Evolutionary conservation across 2,113 vertebrate species (phyloP), one percentile per base, ranked within the genome.

Genomic region (Etheostoma cragini): DNA sequence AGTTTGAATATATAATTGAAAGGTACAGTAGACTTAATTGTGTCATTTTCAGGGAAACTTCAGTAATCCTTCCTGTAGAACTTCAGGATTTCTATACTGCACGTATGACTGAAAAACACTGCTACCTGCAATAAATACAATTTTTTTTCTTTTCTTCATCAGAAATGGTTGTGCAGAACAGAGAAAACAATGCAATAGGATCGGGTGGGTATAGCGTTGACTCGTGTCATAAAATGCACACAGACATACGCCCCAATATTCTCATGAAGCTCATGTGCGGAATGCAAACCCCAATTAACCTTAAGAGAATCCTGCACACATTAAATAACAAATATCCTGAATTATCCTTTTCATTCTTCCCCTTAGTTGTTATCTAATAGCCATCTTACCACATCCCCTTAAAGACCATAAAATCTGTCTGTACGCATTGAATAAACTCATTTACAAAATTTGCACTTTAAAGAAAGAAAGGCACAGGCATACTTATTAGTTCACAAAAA

Each of bases 161-260:
- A 93, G 91, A 87, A 65, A 74, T 62, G 16, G 14, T 85, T 21
- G 3, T 90, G 75, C 86, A 88, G 76, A 94, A 92, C 1, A 90
- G 91, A 74, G 79, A 91, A 47, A 80, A 61, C 11, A 69, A 65
- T 21, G 19, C 70, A 60, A 38, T 30, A 13, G 57, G 11, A 72
- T 17, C n/a, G 42, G 80, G 91, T 92, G 68, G 53, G 88, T 78
- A 56, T 13, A 3, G 42, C 50, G 14, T 13, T 19, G 13, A 38
- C 22, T 22, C 26, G 19, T 66, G 33, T 35, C 45, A 47, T 42
- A 57, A 66, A 45, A 66, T 15, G 5, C n/a, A 52, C 58, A 24
- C 42, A 72, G 8, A 76, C 17, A 21, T 12, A 17, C 24, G 47
- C 19, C 26, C 1, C 26, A 50, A 49, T 38, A 35, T 26, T 33